Evolutionary conservation across 2,113 vertebrate species (phyloP).

Genomic region (Megaceryle torquata): DNA sequence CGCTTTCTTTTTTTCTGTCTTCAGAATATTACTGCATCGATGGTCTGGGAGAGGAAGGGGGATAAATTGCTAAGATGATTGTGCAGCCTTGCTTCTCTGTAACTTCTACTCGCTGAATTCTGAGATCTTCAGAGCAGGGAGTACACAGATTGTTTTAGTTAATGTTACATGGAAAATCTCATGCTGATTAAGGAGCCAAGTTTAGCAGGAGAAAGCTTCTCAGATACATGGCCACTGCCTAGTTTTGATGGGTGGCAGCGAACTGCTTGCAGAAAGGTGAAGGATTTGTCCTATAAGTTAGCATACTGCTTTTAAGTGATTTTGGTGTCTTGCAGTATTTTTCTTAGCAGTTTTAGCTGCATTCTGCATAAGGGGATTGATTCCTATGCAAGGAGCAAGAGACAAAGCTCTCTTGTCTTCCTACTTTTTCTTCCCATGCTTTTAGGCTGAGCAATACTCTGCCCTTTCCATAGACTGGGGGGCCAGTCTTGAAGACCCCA

Average conservation of each 20-base stretch:
- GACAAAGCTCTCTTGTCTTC: not conserved
- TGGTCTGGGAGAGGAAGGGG: not conserved
- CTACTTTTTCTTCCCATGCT: not conserved
- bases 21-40: not conserved
- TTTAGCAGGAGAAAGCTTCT: not conserved
- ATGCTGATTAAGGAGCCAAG: not conserved
- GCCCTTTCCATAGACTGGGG: not conserved
- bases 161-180: not conserved
- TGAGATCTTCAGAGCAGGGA: not conserved
- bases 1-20: not conserved
- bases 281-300: not conserved
- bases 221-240: not conserved
- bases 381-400: not conserved
- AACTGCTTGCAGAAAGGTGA: rapidly evolving
- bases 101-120: not conserved
- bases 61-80: not conserved
- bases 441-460: not conserved
- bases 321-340: not conserved
- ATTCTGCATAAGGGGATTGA: not conserved
- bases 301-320: not conserved
- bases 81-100: not conserved
- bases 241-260: not conserved
- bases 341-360: not conserved
- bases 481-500: not conserved
- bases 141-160: not conserved